Percentiles rank a stretch among this genome's conserved stretches.
Conservation (phyloP, 2,797 vertebrate genomes). For the Karalla daura region DNA sequence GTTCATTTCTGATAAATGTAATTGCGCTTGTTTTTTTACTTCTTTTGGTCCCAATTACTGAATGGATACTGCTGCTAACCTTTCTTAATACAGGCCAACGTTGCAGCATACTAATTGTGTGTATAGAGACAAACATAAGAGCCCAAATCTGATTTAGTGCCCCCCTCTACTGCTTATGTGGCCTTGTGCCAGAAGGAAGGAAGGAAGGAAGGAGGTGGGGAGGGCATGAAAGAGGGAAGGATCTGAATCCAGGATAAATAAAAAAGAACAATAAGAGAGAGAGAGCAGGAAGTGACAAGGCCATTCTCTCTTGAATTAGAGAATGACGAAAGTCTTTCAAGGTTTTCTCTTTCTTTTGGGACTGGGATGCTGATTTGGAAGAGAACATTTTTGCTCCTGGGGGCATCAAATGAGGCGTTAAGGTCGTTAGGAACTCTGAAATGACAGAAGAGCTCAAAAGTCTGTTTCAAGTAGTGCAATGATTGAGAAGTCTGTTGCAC, state of each 20-base stretch:
- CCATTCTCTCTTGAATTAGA: conserved; percentile 8
- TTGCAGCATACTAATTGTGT: conserved; percentile 23
- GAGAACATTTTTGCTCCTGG: not conserved
- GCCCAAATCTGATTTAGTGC: conserved; percentile 9
- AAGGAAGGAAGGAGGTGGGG: conserved; percentile 51
- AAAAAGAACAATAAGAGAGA: conserved; percentile 29
- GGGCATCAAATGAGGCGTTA: not conserved
- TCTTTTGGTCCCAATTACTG: conserved; percentile 53
- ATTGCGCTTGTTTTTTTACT: conserved; percentile 31
- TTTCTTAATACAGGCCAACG: conserved; percentile 28
- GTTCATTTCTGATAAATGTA: conserved; percentile 41
- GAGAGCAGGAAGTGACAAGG: conserved; percentile 53
- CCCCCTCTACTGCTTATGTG: conserved; percentile 21
- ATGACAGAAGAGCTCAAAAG: conserved; percentile 2
- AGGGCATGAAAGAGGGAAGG: conserved; percentile 36
- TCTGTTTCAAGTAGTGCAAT: conserved; percentile 2
- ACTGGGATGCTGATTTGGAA: not conserved
- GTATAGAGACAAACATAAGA: conserved; percentile 18
- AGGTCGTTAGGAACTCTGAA: conserved; percentile 24
- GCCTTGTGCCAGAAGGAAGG: conserved; percentile 52
- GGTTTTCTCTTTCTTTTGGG: conserved; percentile 1
- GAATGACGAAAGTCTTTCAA: not conserved
- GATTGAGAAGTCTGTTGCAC: conserved; percentile 14
- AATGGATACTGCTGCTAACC: conserved; percentile 35
- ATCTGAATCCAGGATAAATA: conserved; percentile 22